phyloP scores from a whole-genome alignment of 1,140 invertebrate genomes.

The Drosophila ananassae region DNA sequence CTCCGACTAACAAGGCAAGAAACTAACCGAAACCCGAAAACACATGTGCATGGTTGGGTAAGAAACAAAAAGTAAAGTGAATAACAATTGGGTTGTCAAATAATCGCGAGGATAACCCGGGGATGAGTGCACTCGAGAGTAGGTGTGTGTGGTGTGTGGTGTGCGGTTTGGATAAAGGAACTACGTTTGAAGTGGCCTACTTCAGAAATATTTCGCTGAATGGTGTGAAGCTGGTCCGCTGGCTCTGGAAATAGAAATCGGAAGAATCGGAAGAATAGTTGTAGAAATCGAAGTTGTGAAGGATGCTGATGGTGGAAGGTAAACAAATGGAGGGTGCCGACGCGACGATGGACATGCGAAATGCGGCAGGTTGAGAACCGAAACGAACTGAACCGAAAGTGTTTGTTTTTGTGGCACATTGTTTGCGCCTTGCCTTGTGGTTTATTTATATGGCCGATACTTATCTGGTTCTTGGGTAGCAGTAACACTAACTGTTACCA shows the following conservation, averaged over 20 bases:
- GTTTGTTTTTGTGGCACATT: slow-evolving; percentile 20
- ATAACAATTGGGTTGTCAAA: slow-evolving; percentile 28
- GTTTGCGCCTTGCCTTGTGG: slow-evolving; percentile 35
- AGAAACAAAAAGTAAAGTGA: slow-evolving; percentile 41
- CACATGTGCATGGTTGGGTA: slow-evolving; percentile 45
- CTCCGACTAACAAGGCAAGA: neutral
- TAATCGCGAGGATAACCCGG: slow-evolving; percentile 1
- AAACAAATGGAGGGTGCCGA: slow-evolving; percentile 62
- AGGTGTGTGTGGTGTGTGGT: slow-evolving; percentile 1
- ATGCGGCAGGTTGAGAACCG: slow-evolving; percentile 48
- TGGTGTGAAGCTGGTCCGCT: slow-evolving; percentile 38
- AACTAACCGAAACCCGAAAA: slow-evolving; percentile 52
- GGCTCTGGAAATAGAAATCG: slow-evolving; percentile 5
- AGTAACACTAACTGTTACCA: slow-evolving; percentile 28
- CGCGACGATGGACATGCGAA: slow-evolving; percentile 64
- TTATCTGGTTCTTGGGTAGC: slow-evolving; percentile 44
- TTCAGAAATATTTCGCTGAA: slow-evolving; percentile 57
- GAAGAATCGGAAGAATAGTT: neutral
- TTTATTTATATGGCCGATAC: slow-evolving; percentile 66
- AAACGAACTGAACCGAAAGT: too few relatives aligned
- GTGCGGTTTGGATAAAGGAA: slow-evolving; percentile 20
- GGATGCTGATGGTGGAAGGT: slow-evolving; percentile 15
- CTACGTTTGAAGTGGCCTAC: slow-evolving; percentile 39
- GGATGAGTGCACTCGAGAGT: slow-evolving; percentile 9
- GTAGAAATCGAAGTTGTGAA: slow-evolving; percentile 1